Conservation (phyloP, 1,140 invertebrate genomes). For the Piezodorus guildinii region DNA sequence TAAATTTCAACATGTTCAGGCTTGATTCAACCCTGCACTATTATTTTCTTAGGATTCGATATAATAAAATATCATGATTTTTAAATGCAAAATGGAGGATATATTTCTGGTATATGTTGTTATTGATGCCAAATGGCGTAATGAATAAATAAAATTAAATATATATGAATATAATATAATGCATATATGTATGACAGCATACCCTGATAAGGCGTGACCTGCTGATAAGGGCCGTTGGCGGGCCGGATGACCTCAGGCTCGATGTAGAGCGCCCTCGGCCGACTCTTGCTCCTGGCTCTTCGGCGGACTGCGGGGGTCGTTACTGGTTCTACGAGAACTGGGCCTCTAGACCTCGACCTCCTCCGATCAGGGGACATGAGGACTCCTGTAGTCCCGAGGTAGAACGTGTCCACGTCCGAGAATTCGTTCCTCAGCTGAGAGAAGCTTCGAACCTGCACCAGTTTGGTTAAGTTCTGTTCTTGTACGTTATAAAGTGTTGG, state of each 20-base stretch:
- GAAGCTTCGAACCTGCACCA: slow-evolving; percentile 67
- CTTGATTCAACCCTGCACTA: too few relatives aligned
- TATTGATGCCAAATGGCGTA: too few relatives aligned
- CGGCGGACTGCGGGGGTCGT: slow-evolving; percentile 21
- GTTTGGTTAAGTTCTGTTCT: neutral
- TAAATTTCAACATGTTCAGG: too few relatives aligned
- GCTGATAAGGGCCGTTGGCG: neutral
- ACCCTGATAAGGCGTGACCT: neutral
- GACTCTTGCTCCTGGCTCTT: slow-evolving; percentile 64
- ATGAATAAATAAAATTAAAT: too few relatives aligned
- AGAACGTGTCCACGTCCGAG: slow-evolving; percentile 81
- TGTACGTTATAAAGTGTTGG: too few relatives aligned
- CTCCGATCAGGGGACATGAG: slow-evolving; percentile 54
- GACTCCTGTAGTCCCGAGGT: slow-evolving; percentile 52
- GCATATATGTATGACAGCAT: too few relatives aligned
- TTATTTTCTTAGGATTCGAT: too few relatives aligned
- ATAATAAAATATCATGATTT: too few relatives aligned
- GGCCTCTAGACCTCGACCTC: slow-evolving; percentile 44
- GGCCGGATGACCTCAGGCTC: slow-evolving; percentile 56
- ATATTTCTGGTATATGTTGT: too few relatives aligned
- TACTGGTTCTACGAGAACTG: slow-evolving; percentile 26
- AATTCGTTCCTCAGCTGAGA: slow-evolving; percentile 84
- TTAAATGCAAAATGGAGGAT: too few relatives aligned
- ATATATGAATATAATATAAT: too few relatives aligned
- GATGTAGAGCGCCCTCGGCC: slow-evolving; percentile 63